Percentiles rank a stretch among this genome's conserved stretches.
Conservation (phyloP, 2,888 invertebrate species). For the Clistopyga incitator region DNA sequence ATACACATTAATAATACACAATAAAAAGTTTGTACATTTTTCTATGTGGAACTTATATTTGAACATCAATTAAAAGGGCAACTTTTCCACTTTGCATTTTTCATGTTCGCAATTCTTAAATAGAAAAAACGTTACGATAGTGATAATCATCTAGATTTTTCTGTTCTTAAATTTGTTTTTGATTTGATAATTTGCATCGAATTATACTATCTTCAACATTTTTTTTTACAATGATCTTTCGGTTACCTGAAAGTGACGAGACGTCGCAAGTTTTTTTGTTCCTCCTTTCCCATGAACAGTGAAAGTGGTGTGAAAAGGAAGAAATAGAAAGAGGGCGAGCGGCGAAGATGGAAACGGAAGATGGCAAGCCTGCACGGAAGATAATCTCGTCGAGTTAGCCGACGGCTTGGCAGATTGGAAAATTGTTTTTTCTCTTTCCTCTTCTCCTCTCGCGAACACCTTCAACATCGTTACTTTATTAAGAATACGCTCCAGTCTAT, state of each 20-base stretch:
- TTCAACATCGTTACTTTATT: conserved; percentile 60
- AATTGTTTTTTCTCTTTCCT: conserved; percentile 69
- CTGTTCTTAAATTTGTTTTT: no score
- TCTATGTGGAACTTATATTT: no score
- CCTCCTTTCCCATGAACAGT: conserved; percentile 10
- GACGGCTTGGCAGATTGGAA: conserved; percentile 72
- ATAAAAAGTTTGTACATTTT: no score
- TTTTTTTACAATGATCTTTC: neutral
- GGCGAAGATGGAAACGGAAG: conserved; percentile 43
- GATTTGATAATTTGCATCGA: no score
- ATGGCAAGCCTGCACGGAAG: conserved; percentile 48
- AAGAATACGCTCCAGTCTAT: conserved; percentile 36
- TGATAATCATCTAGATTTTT: no score
- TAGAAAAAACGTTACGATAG: no score
- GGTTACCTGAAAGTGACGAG: neutral
- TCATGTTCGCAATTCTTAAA: no score
- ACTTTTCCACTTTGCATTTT: no score
- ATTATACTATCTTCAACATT: neutral
- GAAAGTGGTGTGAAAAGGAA: conserved; percentile 5
- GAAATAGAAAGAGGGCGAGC: conserved; percentile 5
- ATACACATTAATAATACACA: no score
- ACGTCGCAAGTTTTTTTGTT: neutral
- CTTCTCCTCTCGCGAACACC: conserved; percentile 28
- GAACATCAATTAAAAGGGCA: no score
- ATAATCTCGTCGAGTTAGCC: conserved; percentile 68